Evolutionary conservation across 2,113 vertebrate species (phyloP).

Genomic region (Hystrix cristata): DNA sequence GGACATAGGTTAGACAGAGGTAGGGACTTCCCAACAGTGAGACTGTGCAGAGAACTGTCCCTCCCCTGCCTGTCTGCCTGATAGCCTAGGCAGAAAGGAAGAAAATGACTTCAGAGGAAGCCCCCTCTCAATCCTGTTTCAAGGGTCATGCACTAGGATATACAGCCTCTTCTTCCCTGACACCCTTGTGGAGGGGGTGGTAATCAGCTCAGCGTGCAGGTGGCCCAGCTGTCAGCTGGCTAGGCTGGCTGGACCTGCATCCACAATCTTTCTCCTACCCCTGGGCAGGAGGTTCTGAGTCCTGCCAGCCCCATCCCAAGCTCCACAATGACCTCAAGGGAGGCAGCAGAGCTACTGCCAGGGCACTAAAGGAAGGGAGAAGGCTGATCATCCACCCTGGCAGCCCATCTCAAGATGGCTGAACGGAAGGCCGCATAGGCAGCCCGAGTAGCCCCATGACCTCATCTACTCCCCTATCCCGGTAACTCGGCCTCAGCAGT

Average conservation of each 20-base stretch:
- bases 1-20: constrained; percentile 33
- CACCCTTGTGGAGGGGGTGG: constrained; percentile 8
- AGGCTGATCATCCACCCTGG: not conserved
- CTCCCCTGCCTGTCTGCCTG: not conserved
- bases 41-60: not conserved
- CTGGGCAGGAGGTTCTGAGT: not conserved
- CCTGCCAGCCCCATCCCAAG: constrained; percentile 24
- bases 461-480: not conserved
- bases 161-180: not conserved
- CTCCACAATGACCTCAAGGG: not conserved
- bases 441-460: constrained; percentile 20
- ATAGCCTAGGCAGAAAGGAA: not conserved
- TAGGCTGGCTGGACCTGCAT: constrained; percentile 48
- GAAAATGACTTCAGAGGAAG: constrained; percentile 24
- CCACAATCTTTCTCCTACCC: constrained; percentile 49
- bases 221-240: constrained; percentile 74
- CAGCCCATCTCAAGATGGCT: constrained; percentile 24
- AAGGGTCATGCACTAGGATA: not conserved
- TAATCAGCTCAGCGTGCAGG: constrained; percentile 51
- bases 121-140: not conserved
- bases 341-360: constrained; percentile 1
- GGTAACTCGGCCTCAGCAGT: constrained; percentile 47
- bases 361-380: constrained; percentile 18
- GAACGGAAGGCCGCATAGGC: constrained; percentile 50
- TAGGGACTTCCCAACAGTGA: constrained; percentile 47